Base-by-base conservation (phyloP, 2,113 vertebrate genomes). In the Ahaetulla prasina region DNA sequence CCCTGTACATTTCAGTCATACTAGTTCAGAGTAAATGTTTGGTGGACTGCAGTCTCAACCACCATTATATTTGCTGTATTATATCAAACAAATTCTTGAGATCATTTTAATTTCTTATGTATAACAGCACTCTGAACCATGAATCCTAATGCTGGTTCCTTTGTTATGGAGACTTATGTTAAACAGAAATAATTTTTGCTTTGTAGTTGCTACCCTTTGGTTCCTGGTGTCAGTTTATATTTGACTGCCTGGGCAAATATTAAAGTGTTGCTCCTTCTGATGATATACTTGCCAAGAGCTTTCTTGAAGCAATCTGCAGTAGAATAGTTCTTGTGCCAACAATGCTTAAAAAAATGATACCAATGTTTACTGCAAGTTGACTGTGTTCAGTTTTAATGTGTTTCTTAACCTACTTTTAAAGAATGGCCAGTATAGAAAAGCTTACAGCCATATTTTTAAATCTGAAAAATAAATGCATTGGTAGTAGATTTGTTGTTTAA, bases 271-370 rank as follows among this genome's bases (percentile, higher is more conserved):
- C 97, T 97, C 95, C 96, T 94, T 98, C 97, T 97, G 98, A 95
- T 98, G 98, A 98, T 98, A 97, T 98, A 98, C 97, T 98, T 98
- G 98, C 98, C 98, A 98, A 98, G 97, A 98, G 98, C 98, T 30
- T 93, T 98, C 98, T 98, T 98, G 97, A 96, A 98, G 98, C 98
- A 98, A 97, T 98, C 97, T 97, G 96, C 94, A 93, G 94, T 96
- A 94, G 94, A 97, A 96, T 95, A 95, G 95, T 96, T 97, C 98
- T 98, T 98, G 97, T 98, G 96, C 97, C 97, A 98, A 97, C 97
- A 97, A 98, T 98, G 98, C 98, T 97, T 98, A 97, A 98, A 98
- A 98, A 92, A 98, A 96, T 96, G 96, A 95, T 96, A 95, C 96
- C 94, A 96, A 93, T 95, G 97, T 97, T 96, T 94, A 96, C 96